Evolutionary conservation across 2,113 vertebrate genomes (phyloP).

Genomic region (Phyllopteryx taeniolatus): DNA sequence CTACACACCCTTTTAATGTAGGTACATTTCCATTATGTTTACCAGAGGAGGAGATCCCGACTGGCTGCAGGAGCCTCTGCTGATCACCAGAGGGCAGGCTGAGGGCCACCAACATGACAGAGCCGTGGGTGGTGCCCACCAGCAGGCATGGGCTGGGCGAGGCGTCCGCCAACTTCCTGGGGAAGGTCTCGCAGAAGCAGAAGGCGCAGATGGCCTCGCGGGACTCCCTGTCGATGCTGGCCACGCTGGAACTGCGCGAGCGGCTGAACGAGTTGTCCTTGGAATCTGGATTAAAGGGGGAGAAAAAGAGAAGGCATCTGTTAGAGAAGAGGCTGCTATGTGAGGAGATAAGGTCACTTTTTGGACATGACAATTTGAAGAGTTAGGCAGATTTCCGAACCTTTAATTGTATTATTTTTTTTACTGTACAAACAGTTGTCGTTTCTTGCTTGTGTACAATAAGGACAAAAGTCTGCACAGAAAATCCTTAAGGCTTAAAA

Average conservation of each 20-base stretch:
- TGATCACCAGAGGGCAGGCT: conserved; percentile 84
- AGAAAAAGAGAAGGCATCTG: background rate
- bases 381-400: background rate
- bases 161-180: conserved; percentile 81
- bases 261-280: conserved; percentile 93
- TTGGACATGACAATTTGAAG: conserved; percentile 3
- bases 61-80: conserved; percentile 85
- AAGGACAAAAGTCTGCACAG: background rate
- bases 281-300: conserved; percentile 75
- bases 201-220: conserved; percentile 92
- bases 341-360: background rate
- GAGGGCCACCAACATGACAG: conserved; percentile 84
- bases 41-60: conserved; percentile 90
- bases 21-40: conserved; percentile 64
- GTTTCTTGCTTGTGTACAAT: background rate
- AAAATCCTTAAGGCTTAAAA: background rate
- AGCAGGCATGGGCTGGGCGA: conserved; percentile 81
- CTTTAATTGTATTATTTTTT: background rate
- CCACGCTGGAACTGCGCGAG: conserved; percentile 92
- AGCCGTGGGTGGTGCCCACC: conserved; percentile 90
- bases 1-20: background rate
- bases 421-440: background rate
- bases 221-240: conserved; percentile 94
- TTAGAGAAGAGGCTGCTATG: background rate
- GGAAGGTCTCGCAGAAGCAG: conserved; percentile 89